Base-by-base conservation (phyloP, 1,140 invertebrate species). In the Drosophila nigrodunni region DNA sequence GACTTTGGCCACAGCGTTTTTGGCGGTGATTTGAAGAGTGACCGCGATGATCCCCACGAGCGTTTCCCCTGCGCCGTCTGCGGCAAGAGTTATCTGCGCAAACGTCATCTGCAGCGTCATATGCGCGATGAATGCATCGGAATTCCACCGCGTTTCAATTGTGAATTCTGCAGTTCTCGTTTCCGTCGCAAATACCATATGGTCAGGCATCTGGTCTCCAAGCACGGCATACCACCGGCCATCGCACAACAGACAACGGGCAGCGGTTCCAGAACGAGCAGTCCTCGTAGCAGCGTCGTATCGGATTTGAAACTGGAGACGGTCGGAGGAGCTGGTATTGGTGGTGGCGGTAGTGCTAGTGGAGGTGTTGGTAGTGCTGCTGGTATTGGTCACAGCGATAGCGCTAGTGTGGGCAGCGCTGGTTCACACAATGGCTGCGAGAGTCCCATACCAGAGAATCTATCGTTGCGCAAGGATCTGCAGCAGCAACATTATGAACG, bases 101-200 rank as follows among this genome's bases (percentile, higher is more conserved):
- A 96, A 89, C 94, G 95, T 61, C 94, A 95, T 8, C 80, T 95
- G 55, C 94, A 95, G 71, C 93, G 95, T 2, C 95, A 96, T 74
- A 92, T 94, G 72, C 94, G 94, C 9, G 95, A 95, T 90, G 95
- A 96, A 82, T 95, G 95, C 87, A 92, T 94, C 35, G 95, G 94
- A 55, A 94, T 95, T 35, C 94, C 94, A 67, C 95, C 95, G 11
- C 94, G 94, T 35, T 96, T 96, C 75, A 94, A 94, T 15, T 96
- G 95, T 79, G 93, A 94, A 7, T 94, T 95, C 75, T 95, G 95
- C 87, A 82, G 92, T 8, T 94, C 93, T 21, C 92, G 93, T 47
- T 95, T 95, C 78, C 93, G 93, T 18, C 93, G 94, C 74, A 95
- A 95, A 82, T 94, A 95, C 72, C 94, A 95, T 81, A 92, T 95